Evolutionary conservation across 2,888 invertebrate species (phyloP).

Genomic region (Macaria liturata): DNA sequence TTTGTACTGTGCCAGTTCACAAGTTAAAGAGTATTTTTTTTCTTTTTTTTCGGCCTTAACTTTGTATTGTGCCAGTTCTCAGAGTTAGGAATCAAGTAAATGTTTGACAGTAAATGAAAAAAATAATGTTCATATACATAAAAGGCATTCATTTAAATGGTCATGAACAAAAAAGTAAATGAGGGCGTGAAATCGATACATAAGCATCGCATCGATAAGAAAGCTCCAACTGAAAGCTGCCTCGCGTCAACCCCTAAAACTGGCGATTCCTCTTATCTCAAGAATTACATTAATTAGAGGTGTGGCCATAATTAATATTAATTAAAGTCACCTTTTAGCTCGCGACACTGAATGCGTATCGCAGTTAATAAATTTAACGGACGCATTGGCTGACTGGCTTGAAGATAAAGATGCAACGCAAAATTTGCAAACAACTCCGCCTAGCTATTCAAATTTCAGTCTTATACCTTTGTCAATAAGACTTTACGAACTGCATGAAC

Average conservation of each 20-base stretch:
- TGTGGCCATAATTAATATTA: constrained; percentile 82
- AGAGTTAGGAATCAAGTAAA: too few species aligned
- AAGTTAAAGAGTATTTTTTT: too few species aligned
- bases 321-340: constrained; percentile 81
- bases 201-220: constrained; percentile 6
- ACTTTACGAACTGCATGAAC: constrained; percentile 19
- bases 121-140: too few species aligned
- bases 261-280: constrained; percentile 68
- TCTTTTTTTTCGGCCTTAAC: too few species aligned
- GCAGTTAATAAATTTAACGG: constrained; percentile 81
- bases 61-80: too few species aligned
- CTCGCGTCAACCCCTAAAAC: constrained; percentile 37
- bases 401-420: constrained; percentile 74
- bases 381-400: constrained; percentile 71
- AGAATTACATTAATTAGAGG: constrained; percentile 81
- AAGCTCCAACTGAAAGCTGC: constrained; percentile 18
- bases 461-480: constrained; percentile 34
- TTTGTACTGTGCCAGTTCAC: too few species aligned
- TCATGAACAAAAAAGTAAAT: background rate
- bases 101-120: too few species aligned
- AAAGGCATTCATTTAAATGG: background rate
- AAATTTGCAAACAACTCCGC: constrained; percentile 42
- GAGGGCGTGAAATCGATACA: constrained; percentile 15
- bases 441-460: constrained; percentile 28
- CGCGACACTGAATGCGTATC: constrained; percentile 80